Evolutionary conservation across 2,113 vertebrate species (phyloP).

Genomic region (Aspidoscelis tigris): DNA sequence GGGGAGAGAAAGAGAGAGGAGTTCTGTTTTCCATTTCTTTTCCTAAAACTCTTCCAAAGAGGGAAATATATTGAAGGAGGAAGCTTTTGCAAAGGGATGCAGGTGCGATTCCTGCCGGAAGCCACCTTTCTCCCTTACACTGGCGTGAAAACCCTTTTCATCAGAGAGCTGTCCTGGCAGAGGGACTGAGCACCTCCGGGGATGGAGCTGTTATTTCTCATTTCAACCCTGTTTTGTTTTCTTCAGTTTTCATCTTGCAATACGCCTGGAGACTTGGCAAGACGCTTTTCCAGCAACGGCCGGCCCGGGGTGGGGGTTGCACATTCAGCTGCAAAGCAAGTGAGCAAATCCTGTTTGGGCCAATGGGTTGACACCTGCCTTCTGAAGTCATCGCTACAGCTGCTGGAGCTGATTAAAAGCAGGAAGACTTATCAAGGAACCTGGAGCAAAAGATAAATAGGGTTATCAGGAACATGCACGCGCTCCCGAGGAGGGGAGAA

Average conservation of each 20-base stretch:
- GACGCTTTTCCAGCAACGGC: background rate
- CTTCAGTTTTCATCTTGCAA: background rate
- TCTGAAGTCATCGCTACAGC: background rate
- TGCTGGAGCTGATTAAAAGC: conserved; percentile 40
- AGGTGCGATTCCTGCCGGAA: conserved; percentile 13
- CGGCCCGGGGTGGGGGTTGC: background rate
- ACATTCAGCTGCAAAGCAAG: background rate
- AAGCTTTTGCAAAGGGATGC: background rate
- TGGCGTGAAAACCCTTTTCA: background rate
- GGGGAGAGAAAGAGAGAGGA: background rate
- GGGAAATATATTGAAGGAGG: background rate
- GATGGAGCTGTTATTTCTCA: background rate
- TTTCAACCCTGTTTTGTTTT: background rate
- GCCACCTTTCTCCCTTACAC: background rate
- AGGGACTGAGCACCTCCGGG: background rate
- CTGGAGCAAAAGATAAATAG: conserved; percentile 53
- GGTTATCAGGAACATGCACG: conserved; percentile 32
- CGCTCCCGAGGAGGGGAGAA: background rate
- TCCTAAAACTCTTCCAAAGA: background rate
- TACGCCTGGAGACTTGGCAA: conserved; percentile 1
- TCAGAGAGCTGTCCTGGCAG: conserved; percentile 8
- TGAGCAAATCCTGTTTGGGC: background rate
- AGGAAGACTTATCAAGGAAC: background rate
- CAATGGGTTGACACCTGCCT: background rate
- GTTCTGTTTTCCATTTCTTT: background rate